phyloP scores from a whole-genome alignment of 2,888 invertebrate genomes.

The Drosophila falleni region DNA sequence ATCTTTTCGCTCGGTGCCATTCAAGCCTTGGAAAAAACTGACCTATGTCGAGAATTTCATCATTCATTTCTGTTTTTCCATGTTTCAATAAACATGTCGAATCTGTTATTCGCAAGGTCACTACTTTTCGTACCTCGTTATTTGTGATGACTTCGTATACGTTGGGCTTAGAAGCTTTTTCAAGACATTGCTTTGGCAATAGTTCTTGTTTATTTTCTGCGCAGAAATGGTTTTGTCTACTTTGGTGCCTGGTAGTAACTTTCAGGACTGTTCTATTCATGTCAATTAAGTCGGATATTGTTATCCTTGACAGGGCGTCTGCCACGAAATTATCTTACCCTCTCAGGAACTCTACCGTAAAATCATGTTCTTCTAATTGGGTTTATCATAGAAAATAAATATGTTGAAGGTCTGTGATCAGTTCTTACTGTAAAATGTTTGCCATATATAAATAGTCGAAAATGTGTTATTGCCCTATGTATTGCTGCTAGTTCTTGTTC shows the following conservation, averaged over 20 bases:
- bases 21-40: slow-evolving; percentile 28
- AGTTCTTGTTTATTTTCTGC: slow-evolving; percentile 1
- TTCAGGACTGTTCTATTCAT: background rate
- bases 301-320: slow-evolving; percentile 13
- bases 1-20: slow-evolving; percentile 19
- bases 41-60: slow-evolving; percentile 17
- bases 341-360: no score
- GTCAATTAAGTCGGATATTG: background rate
- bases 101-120: slow-evolving; percentile 13
- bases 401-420: background rate
- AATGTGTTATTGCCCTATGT: slow-evolving; percentile 9
- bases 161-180: slow-evolving; percentile 7
- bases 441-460: slow-evolving; percentile 11
- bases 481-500: slow-evolving; percentile 15
- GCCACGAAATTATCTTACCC: slow-evolving; percentile 10
- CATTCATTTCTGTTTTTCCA: slow-evolving; percentile 9
- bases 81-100: slow-evolving; percentile 9
- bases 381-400: no score
- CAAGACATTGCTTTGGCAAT: slow-evolving; percentile 2
- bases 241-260: background rate
- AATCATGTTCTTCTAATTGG: no score
- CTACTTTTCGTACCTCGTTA: slow-evolving; percentile 16
- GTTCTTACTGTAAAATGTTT: background rate
- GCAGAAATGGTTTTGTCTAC: slow-evolving; percentile 1
- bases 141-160: background rate